Conservation (phyloP, 2,113 vertebrate genomes). For the Harpagus bidentatus region DNA sequence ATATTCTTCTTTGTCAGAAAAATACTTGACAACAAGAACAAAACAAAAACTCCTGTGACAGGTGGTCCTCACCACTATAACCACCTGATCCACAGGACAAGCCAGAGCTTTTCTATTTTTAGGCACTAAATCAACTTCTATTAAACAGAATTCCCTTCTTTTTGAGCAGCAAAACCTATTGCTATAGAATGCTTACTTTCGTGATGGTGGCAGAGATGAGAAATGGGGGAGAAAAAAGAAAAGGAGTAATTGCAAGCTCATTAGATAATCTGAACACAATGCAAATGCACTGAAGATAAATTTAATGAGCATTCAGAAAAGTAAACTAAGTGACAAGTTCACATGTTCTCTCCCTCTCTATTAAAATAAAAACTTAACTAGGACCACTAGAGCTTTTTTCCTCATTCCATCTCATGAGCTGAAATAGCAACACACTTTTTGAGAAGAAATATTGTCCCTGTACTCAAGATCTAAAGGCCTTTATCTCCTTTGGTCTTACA, state of each 20-base stretch:
- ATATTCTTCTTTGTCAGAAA: not conserved
- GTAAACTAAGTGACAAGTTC: not conserved
- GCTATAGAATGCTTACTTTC: not conserved
- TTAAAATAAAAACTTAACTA: not conserved
- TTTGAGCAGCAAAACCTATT: conserved; percentile 8
- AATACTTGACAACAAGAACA: not conserved
- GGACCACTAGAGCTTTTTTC: not conserved
- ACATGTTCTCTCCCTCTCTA: not conserved
- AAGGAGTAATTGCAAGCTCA: not conserved
- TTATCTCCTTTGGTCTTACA: not conserved
- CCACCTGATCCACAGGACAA: conserved; percentile 22
- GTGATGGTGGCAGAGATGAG: not conserved
- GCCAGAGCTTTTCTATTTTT: not conserved
- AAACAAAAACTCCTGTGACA: conserved; percentile 16
- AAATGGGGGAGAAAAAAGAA: not conserved
- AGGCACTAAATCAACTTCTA: not conserved
- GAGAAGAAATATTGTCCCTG: not conserved
- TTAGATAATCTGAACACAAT: not conserved
- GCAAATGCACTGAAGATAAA: not conserved
- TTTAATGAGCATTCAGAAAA: not conserved
- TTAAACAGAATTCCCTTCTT: conserved; percentile 17
- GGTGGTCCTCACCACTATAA: conserved; percentile 35
- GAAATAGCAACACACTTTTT: not conserved
- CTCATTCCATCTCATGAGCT: not conserved
- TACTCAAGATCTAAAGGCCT: not conserved